These are phyloP conservation scores for Gymnobelideus leadbeateri DNA, from an alignment of 2,113 vertebrate species.

Conservation along the genomic window DNA sequence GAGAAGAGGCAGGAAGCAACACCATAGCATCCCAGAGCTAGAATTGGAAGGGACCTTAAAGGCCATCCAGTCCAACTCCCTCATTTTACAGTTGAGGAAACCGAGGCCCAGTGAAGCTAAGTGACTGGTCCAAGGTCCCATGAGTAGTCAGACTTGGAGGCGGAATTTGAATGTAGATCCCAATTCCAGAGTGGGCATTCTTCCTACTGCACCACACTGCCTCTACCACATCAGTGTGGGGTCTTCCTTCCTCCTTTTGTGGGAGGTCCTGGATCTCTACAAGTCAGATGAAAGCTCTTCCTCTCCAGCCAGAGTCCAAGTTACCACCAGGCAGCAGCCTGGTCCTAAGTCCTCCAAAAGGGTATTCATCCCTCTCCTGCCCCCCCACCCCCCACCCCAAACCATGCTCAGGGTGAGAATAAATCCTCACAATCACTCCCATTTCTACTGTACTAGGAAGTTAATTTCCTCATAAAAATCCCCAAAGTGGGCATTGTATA, in stretches of 20 bases:
- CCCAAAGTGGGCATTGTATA: no score
- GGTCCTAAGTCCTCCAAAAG: not conserved
- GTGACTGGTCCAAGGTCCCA: not conserved
- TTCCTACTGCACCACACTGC: not conserved
- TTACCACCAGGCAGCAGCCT: not conserved
- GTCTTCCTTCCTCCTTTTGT: not conserved
- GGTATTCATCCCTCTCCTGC: not conserved
- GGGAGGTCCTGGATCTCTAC: not conserved
- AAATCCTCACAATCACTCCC: not conserved
- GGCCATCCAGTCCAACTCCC: not conserved
- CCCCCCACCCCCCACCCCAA: not conserved
- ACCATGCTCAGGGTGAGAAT: not conserved
- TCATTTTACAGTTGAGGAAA: not conserved
- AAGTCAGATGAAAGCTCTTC: not conserved
- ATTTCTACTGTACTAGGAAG: not conserved
- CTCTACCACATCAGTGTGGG: not conserved
- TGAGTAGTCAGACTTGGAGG: not conserved
- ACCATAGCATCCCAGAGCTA: not conserved
- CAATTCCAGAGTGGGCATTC: not conserved
- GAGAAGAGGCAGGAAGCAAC: slow-evolving; percentile 45
- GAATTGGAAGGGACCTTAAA: not conserved
- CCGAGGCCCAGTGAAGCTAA: not conserved
- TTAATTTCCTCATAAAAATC: no score
- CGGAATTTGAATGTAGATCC: not conserved
- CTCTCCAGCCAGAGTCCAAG: not conserved